These are phyloP conservation scores for Brotogeris chrysoptera DNA, from an alignment of 2,797 vertebrate species.

Conservation along the genomic window DNA sequence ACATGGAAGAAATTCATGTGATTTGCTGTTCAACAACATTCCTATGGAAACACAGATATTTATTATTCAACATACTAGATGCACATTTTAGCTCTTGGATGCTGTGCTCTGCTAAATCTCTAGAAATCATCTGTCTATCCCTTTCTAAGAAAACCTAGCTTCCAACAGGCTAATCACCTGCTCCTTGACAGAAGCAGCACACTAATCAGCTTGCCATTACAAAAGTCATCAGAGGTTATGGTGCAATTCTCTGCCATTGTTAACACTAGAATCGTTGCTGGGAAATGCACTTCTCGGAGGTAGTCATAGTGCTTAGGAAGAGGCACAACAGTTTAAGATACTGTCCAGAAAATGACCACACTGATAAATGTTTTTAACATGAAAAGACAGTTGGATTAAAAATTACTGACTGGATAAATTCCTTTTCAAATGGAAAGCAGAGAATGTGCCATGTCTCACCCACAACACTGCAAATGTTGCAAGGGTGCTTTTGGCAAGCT, in stretches of 20 bases:
- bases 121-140: neutral
- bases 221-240: neutral
- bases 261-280: neutral
- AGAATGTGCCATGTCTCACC: fast-evolving
- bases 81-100: neutral
- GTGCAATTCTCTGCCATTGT: fast-evolving
- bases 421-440: neutral
- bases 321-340: neutral
- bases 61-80: neutral
- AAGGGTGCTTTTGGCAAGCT: neutral
- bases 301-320: neutral
- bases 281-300: neutral
- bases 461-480: neutral
- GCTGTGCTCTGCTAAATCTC: neutral
- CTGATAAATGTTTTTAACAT: neutral
- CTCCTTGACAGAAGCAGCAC: neutral
- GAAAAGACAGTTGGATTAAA: neutral
- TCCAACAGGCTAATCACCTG: neutral
- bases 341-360: neutral
- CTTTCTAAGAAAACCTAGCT: neutral
- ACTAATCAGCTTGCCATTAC: neutral
- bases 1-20: neutral
- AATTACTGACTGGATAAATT: neutral
- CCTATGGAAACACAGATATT: neutral
- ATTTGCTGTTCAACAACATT: neutral